Evolutionary conservation across 2,113 vertebrate genomes (phyloP).

Genomic region (Theropithecus gelada): DNA sequence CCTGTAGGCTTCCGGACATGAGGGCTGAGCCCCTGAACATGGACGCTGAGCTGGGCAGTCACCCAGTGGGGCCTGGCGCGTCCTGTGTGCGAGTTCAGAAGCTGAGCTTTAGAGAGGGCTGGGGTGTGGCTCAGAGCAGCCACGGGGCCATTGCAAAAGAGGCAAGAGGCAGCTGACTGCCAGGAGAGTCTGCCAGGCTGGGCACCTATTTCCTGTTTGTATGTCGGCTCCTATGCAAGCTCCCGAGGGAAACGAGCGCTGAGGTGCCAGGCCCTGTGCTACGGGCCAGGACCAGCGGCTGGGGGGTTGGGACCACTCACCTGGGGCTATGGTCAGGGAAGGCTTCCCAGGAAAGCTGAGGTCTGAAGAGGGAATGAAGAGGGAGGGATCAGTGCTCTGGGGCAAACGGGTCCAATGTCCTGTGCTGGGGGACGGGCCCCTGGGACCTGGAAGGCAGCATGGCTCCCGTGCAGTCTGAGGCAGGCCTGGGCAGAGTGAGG

Average conservation of each 20-base stretch:
- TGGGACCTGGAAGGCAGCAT: fast-evolving
- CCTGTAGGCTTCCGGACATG: background rate
- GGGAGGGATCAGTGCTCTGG: background rate
- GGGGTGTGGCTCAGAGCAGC: background rate
- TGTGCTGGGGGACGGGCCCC: fast-evolving
- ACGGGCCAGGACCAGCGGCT: background rate
- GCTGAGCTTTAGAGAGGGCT: background rate
- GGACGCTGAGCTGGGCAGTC: fast-evolving
- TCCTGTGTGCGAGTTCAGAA: background rate
- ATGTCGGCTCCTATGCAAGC: fast-evolving
- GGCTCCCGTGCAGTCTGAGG: background rate
- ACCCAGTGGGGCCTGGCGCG: fast-evolving
- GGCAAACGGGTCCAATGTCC: background rate
- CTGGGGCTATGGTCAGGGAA: background rate
- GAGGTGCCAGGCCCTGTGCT: background rate
- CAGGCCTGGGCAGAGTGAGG: background rate
- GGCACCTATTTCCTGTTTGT: background rate
- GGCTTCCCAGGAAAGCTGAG: background rate
- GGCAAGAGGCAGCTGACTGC: background rate
- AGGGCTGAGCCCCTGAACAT: background rate
- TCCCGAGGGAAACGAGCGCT: fast-evolving
- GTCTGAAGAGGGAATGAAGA: background rate
- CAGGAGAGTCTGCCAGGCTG: background rate
- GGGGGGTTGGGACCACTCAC: too few relatives aligned
- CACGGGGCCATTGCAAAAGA: background rate